phyloP scores from a whole-genome alignment of 2,113 vertebrate species.

The Menidia beryllina region DNA sequence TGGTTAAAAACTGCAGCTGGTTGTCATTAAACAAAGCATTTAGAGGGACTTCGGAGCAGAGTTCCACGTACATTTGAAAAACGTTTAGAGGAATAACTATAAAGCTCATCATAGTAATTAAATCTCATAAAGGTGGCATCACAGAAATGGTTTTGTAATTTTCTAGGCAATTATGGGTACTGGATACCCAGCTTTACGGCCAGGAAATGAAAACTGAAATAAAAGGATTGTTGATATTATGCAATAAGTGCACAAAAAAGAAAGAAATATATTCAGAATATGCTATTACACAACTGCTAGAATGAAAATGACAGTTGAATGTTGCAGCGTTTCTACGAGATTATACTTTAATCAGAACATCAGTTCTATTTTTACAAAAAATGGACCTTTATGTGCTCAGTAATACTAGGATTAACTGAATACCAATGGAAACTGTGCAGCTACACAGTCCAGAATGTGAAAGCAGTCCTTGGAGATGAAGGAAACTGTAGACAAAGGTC shows the following conservation, averaged over 20 bases:
- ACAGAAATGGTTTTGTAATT: background rate
- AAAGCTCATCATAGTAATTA: slow-evolving; percentile 19
- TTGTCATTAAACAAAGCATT: slow-evolving; percentile 30
- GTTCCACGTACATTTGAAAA: slow-evolving; percentile 27
- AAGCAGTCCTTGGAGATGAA: background rate
- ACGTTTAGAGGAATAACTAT: slow-evolving; percentile 3
- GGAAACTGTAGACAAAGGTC: slow-evolving; percentile 11
- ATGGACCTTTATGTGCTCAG: too few species aligned
- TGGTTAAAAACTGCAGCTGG: slow-evolving; percentile 43
- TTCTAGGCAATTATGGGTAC: slow-evolving; percentile 23
- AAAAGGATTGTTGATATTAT: slow-evolving; percentile 54
- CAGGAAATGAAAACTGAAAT: slow-evolving; percentile 58
- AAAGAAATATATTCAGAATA: background rate
- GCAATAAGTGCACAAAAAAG: background rate
- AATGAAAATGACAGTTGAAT: background rate
- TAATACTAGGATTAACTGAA: background rate
- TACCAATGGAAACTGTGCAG: slow-evolving; percentile 15
- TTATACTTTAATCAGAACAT: slow-evolving; percentile 3
- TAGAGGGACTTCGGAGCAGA: background rate
- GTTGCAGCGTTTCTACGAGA: background rate
- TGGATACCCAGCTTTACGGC: slow-evolving; percentile 18
- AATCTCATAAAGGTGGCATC: slow-evolving; percentile 22
- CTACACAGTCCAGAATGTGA: background rate
- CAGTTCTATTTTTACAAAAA: background rate
- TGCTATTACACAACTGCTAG: background rate